Conservation (phyloP, 2,113 vertebrate species). For the Marmota flaviventris region DNA sequence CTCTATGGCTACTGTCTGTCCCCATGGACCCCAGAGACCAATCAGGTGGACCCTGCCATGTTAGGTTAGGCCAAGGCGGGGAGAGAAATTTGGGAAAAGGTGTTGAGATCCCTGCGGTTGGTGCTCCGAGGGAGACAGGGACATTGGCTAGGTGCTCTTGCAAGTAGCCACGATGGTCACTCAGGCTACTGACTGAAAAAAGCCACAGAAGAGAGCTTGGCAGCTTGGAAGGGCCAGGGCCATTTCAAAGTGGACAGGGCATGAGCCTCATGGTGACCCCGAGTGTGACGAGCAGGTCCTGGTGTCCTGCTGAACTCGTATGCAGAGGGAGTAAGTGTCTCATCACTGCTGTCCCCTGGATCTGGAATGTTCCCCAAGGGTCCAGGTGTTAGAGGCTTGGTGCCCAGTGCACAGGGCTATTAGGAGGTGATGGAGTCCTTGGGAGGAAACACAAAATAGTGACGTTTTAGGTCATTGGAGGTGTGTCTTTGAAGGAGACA, state of each 20-base stretch:
- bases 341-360: neutral
- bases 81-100: neutral
- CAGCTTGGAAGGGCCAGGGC: neutral
- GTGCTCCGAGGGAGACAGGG: neutral
- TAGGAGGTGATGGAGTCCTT: neutral
- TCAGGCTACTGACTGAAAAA: neutral
- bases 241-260: neutral
- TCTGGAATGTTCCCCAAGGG: neutral
- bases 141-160: neutral
- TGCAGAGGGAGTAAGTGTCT: neutral
- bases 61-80: neutral
- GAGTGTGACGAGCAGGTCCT: neutral
- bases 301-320: neutral
- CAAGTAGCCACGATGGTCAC: neutral
- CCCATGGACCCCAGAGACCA: neutral
- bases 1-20: neutral
- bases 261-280: rapidly evolving
- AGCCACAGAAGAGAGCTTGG: neutral
- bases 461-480: neutral
- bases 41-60: rapidly evolving
- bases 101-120: neutral
- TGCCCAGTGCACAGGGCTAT: too few relatives aligned
- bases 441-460: neutral
- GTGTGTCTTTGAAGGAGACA: neutral
- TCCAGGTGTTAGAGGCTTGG: neutral